These are phyloP conservation scores for Haemorhous mexicanus DNA, from an alignment of 2,113 vertebrate species.

Conservation along the genomic window DNA sequence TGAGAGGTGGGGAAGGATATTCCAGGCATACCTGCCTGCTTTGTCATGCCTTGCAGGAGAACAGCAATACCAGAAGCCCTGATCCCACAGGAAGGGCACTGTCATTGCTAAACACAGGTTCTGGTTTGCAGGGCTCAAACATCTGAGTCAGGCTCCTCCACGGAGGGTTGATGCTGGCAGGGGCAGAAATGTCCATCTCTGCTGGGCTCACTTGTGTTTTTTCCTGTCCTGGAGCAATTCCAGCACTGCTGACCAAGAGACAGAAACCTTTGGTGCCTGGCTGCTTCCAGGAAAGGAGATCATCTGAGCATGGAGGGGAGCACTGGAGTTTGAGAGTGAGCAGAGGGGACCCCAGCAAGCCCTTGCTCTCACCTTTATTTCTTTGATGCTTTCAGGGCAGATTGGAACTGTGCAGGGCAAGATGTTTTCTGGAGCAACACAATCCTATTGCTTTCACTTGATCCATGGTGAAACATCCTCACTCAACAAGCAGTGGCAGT, in stretches of 20 bases:
- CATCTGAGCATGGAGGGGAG: neutral
- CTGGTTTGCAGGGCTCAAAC: neutral
- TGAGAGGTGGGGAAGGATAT: neutral
- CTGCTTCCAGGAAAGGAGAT: neutral
- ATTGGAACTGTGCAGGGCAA: neutral
- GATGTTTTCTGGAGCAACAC: neutral
- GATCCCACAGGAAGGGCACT: neutral
- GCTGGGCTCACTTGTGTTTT: neutral
- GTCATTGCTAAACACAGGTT: neutral
- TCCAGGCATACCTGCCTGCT: neutral
- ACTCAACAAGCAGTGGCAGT: neutral
- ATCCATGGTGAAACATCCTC: rapidly evolving
- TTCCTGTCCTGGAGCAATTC: neutral
- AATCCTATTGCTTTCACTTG: neutral
- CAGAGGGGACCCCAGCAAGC: neutral
- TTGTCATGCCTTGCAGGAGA: neutral
- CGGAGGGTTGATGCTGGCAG: neutral
- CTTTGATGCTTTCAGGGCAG: neutral
- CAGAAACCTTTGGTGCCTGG: neutral
- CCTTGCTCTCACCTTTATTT: neutral
- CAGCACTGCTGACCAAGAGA: neutral
- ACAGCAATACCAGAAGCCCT: neutral
- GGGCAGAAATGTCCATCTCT: neutral
- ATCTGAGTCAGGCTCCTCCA: neutral
- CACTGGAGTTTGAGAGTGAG: neutral